Evolutionary conservation across 2,888 invertebrate species (phyloP), one percentile per base, ranked within the genome.

Genomic region (Brenthis ino): DNA sequence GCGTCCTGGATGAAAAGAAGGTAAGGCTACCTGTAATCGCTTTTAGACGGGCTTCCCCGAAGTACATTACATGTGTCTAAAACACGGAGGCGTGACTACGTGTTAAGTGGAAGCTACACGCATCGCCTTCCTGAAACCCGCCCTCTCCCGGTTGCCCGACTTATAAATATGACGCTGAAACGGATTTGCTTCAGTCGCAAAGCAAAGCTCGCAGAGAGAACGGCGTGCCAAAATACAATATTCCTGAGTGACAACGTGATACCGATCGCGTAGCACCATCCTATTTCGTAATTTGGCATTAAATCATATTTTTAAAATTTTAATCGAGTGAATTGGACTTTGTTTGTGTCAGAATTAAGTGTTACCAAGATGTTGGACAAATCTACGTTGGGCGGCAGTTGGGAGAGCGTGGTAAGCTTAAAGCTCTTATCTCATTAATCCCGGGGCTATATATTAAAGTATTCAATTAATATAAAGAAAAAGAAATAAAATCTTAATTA

Each of bases 391-490:
- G 91, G 93, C 72, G 90, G 89, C 79, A 93, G 93, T 83, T 92
- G 91, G 93, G 93, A 93, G 80, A 93, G 92, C 78, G 91, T 93
- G 86, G 92, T 93, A 84, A 88, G 93, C 90, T 75, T 64, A 33
- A 48, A 50, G 8, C 1, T 33, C n/a, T 37, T 43, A 43, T 43
- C 8, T 37, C 2, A 37, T 37, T 37, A 37, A 37, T 37, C 37
- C 37, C 8, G 2, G 6, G 11, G 11, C 11, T 11, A 11, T 43
- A 43, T 5, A 28, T 28, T 20, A 67, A 33, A 48, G 11, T 67
- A 37, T 33, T 3, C 4, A 28, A 43, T 13, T 53, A 13, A 47
- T 58, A 60, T 28, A 33, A n/a, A 2, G 16, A 16, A 48, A 28
- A 16, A 58, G 28, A 50, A 48, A 14, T 24, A 28, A 14, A 48